A percentile compares a stretch with the other conserved stretches of the same genome.
These are phyloP conservation scores for Myocastor coypus DNA, from an alignment of 2,113 vertebrate genomes.

Conservation along the genomic window DNA sequence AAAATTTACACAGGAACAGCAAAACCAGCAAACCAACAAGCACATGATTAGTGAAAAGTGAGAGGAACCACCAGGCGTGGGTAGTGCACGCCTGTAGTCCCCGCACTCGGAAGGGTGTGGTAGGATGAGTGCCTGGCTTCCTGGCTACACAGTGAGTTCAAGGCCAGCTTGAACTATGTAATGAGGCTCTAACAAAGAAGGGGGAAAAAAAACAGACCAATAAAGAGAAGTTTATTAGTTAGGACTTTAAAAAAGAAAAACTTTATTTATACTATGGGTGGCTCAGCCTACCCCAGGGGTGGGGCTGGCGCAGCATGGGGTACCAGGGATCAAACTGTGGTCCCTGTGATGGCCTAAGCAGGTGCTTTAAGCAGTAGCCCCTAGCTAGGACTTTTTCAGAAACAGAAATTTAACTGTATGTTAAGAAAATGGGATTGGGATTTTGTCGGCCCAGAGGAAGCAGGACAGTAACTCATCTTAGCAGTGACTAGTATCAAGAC, in stretches of 20 bases:
- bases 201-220: no score
- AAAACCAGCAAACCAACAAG: neutral
- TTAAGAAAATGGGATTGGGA: neutral
- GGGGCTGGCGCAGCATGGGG: no score
- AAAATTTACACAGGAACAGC: neutral
- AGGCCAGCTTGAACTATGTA: neutral
- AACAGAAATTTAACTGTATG: neutral
- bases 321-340: no score
- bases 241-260: no score
- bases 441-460: neutral
- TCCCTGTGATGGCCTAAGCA: no score
- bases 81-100: neutral
- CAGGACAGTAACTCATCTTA: neutral
- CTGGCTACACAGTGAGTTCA: neutral
- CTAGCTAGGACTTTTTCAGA: neutral
- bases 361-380: no score
- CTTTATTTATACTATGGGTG: no score
- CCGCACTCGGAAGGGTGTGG: neutral
- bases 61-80: neutral
- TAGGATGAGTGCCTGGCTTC: neutral
- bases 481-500: neutral
- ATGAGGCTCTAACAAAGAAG: neutral
- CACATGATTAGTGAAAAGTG: neutral
- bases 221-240: no score
- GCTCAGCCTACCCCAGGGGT: no score